Percentiles rank a stretch among this genome's conserved stretches.
Conservation (phyloP, 2,113 vertebrate species). For the Gobius niger region DNA sequence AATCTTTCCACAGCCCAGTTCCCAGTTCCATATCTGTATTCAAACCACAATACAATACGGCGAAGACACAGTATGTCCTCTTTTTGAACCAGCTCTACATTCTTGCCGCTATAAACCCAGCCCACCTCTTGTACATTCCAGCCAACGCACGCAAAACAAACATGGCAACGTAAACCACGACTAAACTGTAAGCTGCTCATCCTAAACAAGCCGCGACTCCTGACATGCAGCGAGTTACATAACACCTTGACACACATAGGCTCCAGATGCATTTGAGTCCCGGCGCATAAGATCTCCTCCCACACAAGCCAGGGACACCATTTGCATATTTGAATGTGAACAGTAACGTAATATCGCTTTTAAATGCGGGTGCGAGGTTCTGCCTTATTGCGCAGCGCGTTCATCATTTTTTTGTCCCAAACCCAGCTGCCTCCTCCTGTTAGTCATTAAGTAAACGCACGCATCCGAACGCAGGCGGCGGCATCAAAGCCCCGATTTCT, state of each 20-base stretch:
- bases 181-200: neutral
- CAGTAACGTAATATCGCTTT: neutral
- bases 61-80: too few species aligned
- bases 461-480: constrained; percentile 8
- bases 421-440: neutral
- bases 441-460: constrained; percentile 15
- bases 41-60: too few species aligned
- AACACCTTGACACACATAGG: neutral
- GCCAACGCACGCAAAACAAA: neutral
- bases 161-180: neutral
- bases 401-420: constrained; percentile 5
- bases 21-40: too few species aligned
- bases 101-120: too few species aligned
- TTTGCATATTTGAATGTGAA: neutral
- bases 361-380: neutral
- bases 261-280: neutral
- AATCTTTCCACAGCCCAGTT: too few species aligned
- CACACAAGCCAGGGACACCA: neutral
- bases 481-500: constrained; percentile 31
- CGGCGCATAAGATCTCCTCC: neutral
- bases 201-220: neutral
- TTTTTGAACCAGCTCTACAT: too few species aligned
- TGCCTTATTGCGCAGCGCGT: neutral
- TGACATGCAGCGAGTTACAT: neutral
- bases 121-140: neutral